phyloP scores from a whole-genome alignment of 1,140 invertebrate species.

The Drosophila kohkoa region DNA sequence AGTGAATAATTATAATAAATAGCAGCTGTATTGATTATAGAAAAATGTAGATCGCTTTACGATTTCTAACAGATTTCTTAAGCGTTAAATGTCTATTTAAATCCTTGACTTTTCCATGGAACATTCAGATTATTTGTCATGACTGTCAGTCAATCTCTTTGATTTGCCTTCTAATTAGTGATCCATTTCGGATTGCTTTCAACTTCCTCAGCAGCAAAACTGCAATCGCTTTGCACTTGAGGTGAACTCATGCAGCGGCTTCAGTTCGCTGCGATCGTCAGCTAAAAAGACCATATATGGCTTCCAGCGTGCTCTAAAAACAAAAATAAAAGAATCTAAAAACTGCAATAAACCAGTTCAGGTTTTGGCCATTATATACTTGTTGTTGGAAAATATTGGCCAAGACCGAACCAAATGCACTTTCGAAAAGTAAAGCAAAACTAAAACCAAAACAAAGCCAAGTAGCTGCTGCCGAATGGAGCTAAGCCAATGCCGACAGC shows the following conservation, averaged over 20 bases:
- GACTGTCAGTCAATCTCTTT: not conserved
- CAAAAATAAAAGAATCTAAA: conserved; percentile 41
- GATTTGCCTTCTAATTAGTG: not conserved
- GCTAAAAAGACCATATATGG: conserved; percentile 31
- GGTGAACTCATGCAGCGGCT: conserved; percentile 9
- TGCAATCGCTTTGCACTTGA: conserved; percentile 41
- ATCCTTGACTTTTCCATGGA: not conserved
- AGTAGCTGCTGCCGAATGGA: conserved; percentile 1
- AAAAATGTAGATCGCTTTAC: too few species aligned
- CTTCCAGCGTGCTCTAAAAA: conserved; percentile 34
- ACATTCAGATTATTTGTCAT: not conserved
- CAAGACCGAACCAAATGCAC: conserved; percentile 50
- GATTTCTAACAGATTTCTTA: too few species aligned
- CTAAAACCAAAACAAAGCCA: conserved; percentile 6
- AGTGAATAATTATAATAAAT: too few species aligned
- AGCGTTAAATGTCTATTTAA: not conserved
- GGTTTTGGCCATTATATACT: conserved; percentile 39
- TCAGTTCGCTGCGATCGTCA: conserved; percentile 26
- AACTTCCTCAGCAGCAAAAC: conserved; percentile 5
- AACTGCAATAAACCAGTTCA: conserved; percentile 55
- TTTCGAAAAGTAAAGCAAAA: conserved; percentile 38
- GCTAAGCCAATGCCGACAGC: conserved; percentile 35
- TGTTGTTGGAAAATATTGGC: conserved; percentile 47
- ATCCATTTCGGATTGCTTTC: not conserved
- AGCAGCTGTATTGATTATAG: too few species aligned